Evolutionary conservation across 1,140 invertebrate genomes (phyloP).

Genomic region (Leptinotarsa lineolata): DNA sequence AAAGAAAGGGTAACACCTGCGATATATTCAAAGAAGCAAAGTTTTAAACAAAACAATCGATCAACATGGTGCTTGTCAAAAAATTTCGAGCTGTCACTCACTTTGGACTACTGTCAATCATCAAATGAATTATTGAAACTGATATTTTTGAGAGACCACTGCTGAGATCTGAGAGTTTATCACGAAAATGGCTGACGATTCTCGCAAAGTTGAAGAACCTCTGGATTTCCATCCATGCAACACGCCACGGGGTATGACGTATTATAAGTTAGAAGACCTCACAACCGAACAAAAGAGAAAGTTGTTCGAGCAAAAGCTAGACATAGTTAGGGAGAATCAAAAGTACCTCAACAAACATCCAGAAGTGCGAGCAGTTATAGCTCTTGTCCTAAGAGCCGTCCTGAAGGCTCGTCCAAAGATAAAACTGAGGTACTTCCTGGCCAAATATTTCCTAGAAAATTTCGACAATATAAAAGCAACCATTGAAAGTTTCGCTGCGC

Average conservation of each 20-base stretch:
- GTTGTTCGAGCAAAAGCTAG: slow-evolving; percentile 18
- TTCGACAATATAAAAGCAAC: slow-evolving; percentile 3
- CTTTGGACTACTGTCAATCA: too few relatives aligned
- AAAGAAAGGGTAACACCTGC: too few relatives aligned
- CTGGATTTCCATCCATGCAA: slow-evolving; percentile 29
- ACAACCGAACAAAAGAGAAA: slow-evolving; percentile 16
- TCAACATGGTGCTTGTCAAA: too few relatives aligned
- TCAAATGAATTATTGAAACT: too few relatives aligned
- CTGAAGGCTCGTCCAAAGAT: slow-evolving; percentile 11
- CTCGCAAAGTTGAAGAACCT: slow-evolving; percentile 1
- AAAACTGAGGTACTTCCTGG: neutral
- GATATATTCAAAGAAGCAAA: too few relatives aligned
- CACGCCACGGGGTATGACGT: slow-evolving; percentile 27
- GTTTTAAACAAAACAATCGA: too few relatives aligned
- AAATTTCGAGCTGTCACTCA: too few relatives aligned
- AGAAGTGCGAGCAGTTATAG: slow-evolving; percentile 18
- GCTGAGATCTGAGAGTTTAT: too few relatives aligned
- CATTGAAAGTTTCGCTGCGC: neutral
- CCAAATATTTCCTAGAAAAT: slow-evolving; percentile 19
- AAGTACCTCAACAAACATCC: slow-evolving; percentile 29
- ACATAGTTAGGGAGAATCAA: slow-evolving; percentile 25
- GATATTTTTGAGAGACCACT: too few relatives aligned
- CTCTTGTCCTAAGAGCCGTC: neutral
- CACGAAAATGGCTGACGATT: slow-evolving; percentile 30
- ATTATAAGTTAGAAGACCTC: slow-evolving; percentile 25